Conservation (phyloP, 1,140 invertebrate genomes). For the Brachionus calyciflorus region DNA sequence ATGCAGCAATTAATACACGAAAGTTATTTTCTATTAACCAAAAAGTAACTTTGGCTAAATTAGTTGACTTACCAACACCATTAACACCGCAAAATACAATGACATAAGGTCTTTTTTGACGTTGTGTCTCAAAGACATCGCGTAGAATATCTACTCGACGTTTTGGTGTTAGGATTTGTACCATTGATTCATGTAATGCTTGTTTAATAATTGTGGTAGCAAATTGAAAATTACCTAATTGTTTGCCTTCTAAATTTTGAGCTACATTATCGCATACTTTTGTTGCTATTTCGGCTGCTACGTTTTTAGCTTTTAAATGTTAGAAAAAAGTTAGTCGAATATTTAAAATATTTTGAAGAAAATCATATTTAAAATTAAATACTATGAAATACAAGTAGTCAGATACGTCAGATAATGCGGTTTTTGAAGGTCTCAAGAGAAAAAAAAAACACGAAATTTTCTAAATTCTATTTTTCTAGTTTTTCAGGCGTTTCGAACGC, state of each 20-base stretch:
- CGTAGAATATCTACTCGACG: conserved; percentile 91
- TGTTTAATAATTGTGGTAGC: conserved; percentile 76
- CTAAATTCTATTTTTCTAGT: too few relatives aligned
- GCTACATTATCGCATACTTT: conserved; percentile 93
- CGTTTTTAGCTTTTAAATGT: conserved; percentile 75
- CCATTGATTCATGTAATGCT: conserved; percentile 65
- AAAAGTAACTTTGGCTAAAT: conserved; percentile 96
- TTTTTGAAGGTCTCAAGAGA: too few relatives aligned
- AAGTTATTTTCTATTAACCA: conserved; percentile 98
- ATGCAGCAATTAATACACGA: conserved; percentile 92
- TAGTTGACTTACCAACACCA: conserved; percentile 98
- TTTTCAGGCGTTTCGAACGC: too few relatives aligned
- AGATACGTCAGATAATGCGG: too few relatives aligned
- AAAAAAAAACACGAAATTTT: too few relatives aligned
- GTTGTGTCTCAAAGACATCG: conserved; percentile 85
- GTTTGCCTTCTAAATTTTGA: conserved; percentile 85
- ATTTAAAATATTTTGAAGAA: too few relatives aligned
- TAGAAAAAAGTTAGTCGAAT: conserved; percentile 38
- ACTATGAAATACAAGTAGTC: too few relatives aligned
- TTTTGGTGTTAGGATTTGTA: conserved; percentile 88
- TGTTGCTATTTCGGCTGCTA: conserved; percentile 87
- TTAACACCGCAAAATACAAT: conserved; percentile 99
- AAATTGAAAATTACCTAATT: conserved; percentile 83
- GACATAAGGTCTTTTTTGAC: conserved; percentile 79
- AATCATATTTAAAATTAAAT: too few relatives aligned